Evolutionary conservation across 2,113 vertebrate genomes (phyloP), one percentile per base, ranked within the genome.

Genomic region (Pedionomus torquatus): DNA sequence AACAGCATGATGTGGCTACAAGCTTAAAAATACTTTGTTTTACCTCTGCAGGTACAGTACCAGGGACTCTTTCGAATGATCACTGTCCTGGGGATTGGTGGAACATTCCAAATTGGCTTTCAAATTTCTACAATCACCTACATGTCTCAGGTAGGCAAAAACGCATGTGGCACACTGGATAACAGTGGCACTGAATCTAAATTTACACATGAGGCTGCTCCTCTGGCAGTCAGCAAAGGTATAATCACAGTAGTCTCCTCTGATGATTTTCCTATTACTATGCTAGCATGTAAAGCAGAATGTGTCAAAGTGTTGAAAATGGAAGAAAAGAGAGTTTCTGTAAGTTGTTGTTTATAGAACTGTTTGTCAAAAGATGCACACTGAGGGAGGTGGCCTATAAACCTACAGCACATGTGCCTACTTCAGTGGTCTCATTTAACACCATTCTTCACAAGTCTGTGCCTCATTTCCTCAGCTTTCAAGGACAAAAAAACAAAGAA

Each of bases 51-150:
- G 97, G 80, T 89, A 20, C 96, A 97, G 35, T 96, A 97, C 82
- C 95, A 15, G 49, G 90, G 95, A 25, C 79, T 98, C 25, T 75
- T 97, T 44, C 95, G 13, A 80, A 93, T 98, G 92, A 58, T 97
- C 13, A 15, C 95, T 65, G 83, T 98, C 41, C 70, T 98, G 51
- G 99, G 99, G 54, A 98, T 99, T 0, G 98, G 99, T 52, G 99
- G 98, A 31, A 98, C 98, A 1, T 98, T 99, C 95, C 99, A 99
- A 39, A 97, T 97, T 70, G 98, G 99, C 64, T 98, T 98, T 85
- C 93, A 98, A 7, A 39, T 98, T 57, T 98, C 99, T 17, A 97
- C 97, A 51, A 90, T 99, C 96, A 98, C 98, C 41, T 98, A 98
- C 9, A 96, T 98, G 16, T 99, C 98, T 46, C 41, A 63, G 87